A percentile compares a stretch with the other conserved stretches of the same genome.
phyloP scores from a whole-genome alignment of 2,797 vertebrate genomes.

The Spea hammondii region DNA sequence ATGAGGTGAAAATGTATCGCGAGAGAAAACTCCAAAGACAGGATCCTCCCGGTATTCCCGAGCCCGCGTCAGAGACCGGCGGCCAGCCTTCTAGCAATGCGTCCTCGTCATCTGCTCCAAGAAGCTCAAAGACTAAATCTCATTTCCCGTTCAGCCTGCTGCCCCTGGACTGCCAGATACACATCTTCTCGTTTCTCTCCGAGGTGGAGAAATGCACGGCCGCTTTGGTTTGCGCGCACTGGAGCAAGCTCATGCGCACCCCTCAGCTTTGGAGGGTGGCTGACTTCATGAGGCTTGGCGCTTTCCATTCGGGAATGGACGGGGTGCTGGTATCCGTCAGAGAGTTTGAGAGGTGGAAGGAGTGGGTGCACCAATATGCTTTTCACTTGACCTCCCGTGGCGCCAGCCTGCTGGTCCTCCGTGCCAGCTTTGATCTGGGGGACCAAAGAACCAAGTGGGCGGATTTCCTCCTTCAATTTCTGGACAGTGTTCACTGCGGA shows the following conservation, averaged over 20 bases:
- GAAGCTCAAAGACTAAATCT: not conserved
- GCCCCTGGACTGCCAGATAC: constrained; percentile 78
- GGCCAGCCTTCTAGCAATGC: not conserved
- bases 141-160: constrained; percentile 75
- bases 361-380: constrained; percentile 79
- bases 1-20: constrained; percentile 7
- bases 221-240: constrained; percentile 74
- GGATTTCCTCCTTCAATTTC: constrained; percentile 72
- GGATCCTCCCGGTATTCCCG: not conserved
- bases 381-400: constrained; percentile 77
- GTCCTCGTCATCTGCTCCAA: not conserved
- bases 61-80: not conserved
- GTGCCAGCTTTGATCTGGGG: constrained; percentile 79
- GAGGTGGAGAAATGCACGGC: constrained; percentile 79
- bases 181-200: constrained; percentile 74
- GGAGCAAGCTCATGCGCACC: constrained; percentile 77
- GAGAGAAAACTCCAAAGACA: constrained; percentile 17
- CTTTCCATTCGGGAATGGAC: constrained; percentile 72
- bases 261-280: constrained; percentile 80
- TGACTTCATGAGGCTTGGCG: constrained; percentile 76
- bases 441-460: constrained; percentile 77
- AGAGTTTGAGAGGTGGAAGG: constrained; percentile 78
- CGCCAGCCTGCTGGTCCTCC: constrained; percentile 74
- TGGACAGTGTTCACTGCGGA: constrained; percentile 77
- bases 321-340: constrained; percentile 75